These are phyloP conservation scores for Capitella teleta DNA, from an alignment of 1,140 invertebrate species.

Conservation along the genomic window DNA sequence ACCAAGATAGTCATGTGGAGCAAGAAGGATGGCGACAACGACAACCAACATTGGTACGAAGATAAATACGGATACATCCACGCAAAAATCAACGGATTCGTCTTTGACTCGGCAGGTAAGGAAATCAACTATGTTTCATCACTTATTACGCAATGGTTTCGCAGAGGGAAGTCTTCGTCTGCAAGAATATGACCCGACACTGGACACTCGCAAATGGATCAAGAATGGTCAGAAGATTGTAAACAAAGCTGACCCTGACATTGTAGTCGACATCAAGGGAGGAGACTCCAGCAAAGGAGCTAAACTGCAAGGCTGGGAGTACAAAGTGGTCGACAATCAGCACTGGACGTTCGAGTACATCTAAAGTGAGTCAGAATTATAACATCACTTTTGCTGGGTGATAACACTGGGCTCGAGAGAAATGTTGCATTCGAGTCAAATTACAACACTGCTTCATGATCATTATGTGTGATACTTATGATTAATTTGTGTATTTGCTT, in stretches of 20 bases:
- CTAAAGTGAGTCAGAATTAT: too few relatives aligned
- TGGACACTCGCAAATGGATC: conserved; percentile 4
- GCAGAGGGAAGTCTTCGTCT: conserved; percentile 6
- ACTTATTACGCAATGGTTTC: neutral
- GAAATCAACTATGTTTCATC: neutral
- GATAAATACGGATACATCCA: conserved; percentile 8
- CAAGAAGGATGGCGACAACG: neutral
- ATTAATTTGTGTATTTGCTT: too few relatives aligned
- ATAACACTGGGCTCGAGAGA: too few relatives aligned
- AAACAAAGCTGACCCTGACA: neutral
- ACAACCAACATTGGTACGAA: conserved; percentile 14
- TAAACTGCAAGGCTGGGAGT: neutral
- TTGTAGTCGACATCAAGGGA: conserved; percentile 3
- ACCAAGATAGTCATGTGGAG: conserved; percentile 5
- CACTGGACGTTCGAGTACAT: conserved; percentile 1
- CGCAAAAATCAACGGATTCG: conserved; percentile 12
- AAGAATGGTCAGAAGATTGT: conserved; percentile 3
- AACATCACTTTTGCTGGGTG: too few relatives aligned
- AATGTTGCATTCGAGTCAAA: too few relatives aligned
- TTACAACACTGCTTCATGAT: too few relatives aligned
- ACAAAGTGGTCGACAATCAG: neutral
- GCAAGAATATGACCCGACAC: neutral
- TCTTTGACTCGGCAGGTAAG: conserved; percentile 7
- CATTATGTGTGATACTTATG: too few relatives aligned
- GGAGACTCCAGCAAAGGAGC: neutral